Base-by-base conservation (phyloP, 2,113 vertebrate species). In the Strix uralensis region DNA sequence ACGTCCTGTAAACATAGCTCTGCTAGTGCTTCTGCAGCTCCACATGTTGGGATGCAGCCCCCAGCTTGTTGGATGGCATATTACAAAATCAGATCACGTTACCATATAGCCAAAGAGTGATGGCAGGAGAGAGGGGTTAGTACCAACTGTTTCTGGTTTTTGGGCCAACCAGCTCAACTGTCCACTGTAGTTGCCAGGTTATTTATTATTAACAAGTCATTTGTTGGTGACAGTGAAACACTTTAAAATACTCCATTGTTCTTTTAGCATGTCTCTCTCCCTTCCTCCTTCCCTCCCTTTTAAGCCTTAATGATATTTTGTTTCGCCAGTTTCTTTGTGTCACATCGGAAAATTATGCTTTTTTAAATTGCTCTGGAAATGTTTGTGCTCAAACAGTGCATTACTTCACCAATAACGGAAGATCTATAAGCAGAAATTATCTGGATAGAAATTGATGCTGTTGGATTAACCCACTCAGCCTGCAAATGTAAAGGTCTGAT, bases 1-100 rank as follows among this genome's bases (percentile, higher is more conserved):
- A 30, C 1, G 1, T 23, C 32, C 42, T 42, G 29, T 61, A 49
- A 49, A 8, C 13, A 26, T 52, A 61, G 25, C 40, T 58, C 47
- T 72, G 58, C 10, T 11, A 15, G 14, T 1, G 3, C 32, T 67
- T 22, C 34, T 46, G 57, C 27, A 51, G 27, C 44, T 80, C 27
- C 4, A 0, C 3, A 0, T 2, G 0, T 15, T 40, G 38, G 34
- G 38, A 11, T 26, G 15, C 1, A 1, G 30, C 5, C 20, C 14
- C 8, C 9, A 26, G 12, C 14, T 16, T 32, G 9, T 3, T 46
- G 27, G 12, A 25, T 30, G 49, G 49, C 51, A 11, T 51, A 59
- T 38, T 61, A 21, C 44, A 44, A 61, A 77, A 44, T 36, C 9
- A 42, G 13, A 12, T 72, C 5, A 0, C 4, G 6, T 30, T 55